Conservation (phyloP, 1,140 invertebrate species). For the Agrilus planipennis region DNA sequence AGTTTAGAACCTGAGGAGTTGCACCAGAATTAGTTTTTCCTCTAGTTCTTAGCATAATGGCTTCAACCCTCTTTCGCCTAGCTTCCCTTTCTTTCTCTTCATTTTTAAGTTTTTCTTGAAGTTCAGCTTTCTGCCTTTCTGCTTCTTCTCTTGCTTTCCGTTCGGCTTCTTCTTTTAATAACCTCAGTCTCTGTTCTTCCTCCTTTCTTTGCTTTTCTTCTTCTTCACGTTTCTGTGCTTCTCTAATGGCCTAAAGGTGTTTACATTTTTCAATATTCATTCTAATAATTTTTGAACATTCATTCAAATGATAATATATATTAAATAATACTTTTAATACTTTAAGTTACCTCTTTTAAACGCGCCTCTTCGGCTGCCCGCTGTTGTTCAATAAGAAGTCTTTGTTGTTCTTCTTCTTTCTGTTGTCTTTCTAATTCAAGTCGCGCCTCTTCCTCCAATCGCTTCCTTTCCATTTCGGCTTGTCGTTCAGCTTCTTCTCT, state of each 20-base stretch:
- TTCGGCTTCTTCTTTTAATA: conserved; percentile 66
- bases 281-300: background rate
- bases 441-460: conserved; percentile 59
- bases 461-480: conserved; percentile 66
- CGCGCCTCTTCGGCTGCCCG: conserved; percentile 61
- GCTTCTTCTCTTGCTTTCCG: conserved; percentile 64
- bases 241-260: conserved; percentile 35
- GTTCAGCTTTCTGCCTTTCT: conserved; percentile 61
- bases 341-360: conserved; percentile 43
- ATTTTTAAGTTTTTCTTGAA: conserved; percentile 58
- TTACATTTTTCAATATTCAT: background rate
- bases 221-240: conserved; percentile 51
- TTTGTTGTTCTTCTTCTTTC: conserved; percentile 71
- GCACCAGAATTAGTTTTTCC: conserved; percentile 46
- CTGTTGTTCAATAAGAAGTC: conserved; percentile 63
- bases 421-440: conserved; percentile 60
- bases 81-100: conserved; percentile 71
- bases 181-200: conserved; percentile 54
- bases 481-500: conserved; percentile 76
- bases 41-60: conserved; percentile 70
- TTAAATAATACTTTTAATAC: too few relatives aligned
- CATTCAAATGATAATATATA: background rate
- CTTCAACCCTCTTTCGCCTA: conserved; percentile 66
- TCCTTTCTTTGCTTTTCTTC: conserved; percentile 48
- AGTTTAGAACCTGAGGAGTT: conserved; percentile 31